phyloP scores from a whole-genome alignment of 2,888 invertebrate species.

The Ashinkailepas kermadecensis region DNA sequence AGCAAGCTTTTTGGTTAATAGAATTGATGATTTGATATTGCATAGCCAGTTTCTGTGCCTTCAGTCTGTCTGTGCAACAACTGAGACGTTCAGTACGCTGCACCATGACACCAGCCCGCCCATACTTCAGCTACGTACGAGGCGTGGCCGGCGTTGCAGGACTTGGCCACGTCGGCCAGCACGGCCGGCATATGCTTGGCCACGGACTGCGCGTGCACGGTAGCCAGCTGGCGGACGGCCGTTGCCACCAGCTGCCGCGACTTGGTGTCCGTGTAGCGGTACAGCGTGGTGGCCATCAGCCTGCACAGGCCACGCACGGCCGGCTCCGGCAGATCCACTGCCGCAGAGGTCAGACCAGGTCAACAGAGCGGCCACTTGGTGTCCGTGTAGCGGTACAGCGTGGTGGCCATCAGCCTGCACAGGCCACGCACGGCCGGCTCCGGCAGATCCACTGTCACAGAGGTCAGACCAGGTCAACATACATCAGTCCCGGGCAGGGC shows the following conservation, averaged over 20 bases:
- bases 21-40: too few relatives aligned
- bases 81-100: too few relatives aligned
- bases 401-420: neutral
- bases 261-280: constrained; percentile 1
- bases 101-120: too few relatives aligned
- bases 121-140: neutral
- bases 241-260: neutral
- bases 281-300: constrained; percentile 3
- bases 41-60: too few relatives aligned
- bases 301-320: neutral
- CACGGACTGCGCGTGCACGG: neutral
- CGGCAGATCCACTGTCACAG: too few relatives aligned
- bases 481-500: too few relatives aligned
- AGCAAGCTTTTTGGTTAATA: too few relatives aligned
- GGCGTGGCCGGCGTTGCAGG: neutral
- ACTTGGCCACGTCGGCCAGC: neutral
- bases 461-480: too few relatives aligned
- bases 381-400: too few relatives aligned
- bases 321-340: neutral
- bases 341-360: too few relatives aligned
- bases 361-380: too few relatives aligned
- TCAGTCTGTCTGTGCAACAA: too few relatives aligned
- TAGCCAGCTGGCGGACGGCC: neutral
- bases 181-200: neutral
- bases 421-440: neutral